phyloP scores from a whole-genome alignment of 2,113 vertebrate species.

The Pterocles orientalis region DNA sequence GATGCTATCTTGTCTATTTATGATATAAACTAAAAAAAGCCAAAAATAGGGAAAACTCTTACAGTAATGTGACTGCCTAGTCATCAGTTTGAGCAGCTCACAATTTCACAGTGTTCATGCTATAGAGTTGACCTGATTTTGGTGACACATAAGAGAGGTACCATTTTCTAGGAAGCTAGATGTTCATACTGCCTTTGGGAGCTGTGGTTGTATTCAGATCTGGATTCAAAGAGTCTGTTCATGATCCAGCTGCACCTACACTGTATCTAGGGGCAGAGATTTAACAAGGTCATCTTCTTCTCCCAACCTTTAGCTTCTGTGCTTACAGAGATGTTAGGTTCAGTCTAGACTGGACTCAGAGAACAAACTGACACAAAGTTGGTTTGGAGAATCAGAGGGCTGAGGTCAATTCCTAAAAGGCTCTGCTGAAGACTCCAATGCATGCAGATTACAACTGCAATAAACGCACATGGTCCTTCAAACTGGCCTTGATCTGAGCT shows the following conservation, averaged over 20 bases:
- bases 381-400: neutral
- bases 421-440: neutral
- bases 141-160: neutral
- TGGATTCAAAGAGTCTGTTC: neutral
- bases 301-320: neutral
- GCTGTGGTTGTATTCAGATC: neutral
- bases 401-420: neutral
- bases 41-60: neutral
- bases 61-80: neutral
- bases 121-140: neutral
- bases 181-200: neutral
- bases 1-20: neutral
- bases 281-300: neutral
- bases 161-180: neutral
- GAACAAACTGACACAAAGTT: neutral
- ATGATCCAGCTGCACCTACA: neutral
- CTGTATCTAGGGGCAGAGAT: neutral
- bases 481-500: neutral
- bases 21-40: neutral
- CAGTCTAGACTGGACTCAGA: neutral
- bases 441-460: neutral
- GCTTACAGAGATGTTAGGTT: neutral
- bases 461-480: neutral
- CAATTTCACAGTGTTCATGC: neutral
- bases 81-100: neutral